Evolutionary conservation across 2,797 vertebrate species (phyloP).

Genomic region (Parotocinclus haroldoi): DNA sequence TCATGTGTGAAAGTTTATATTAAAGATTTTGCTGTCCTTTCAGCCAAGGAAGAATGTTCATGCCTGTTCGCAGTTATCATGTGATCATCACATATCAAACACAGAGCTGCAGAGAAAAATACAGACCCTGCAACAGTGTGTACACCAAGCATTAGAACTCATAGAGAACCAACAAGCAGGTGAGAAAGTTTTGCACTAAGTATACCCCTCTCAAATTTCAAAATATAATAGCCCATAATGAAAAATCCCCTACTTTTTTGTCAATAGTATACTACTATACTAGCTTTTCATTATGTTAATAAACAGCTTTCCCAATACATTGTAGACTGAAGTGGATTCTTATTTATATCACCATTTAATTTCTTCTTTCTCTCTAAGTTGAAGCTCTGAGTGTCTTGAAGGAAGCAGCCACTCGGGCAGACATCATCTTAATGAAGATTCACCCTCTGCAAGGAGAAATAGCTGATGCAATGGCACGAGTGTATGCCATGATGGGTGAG

Average conservation of each 20-base stretch:
- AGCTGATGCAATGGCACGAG: slow-evolving; percentile 80
- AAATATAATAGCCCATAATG: too few species aligned
- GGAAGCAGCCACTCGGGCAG: slow-evolving; percentile 60
- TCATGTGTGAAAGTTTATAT: not conserved
- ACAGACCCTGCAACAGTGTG: slow-evolving; percentile 60
- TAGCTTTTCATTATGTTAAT: too few species aligned
- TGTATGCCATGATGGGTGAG: slow-evolving; percentile 80
- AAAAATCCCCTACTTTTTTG: too few species aligned
- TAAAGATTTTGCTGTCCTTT: not conserved
- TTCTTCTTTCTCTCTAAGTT: slow-evolving; percentile 60
- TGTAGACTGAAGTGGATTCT: too few species aligned
- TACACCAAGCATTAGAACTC: slow-evolving; percentile 66
- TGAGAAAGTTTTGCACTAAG: too few species aligned
- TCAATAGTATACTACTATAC: too few species aligned
- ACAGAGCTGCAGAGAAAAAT: slow-evolving; percentile 59
- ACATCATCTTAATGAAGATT: slow-evolving; percentile 69
- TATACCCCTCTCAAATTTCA: too few species aligned
- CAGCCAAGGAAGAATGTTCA: slow-evolving; percentile 44
- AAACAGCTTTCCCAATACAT: too few species aligned
- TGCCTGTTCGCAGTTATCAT: slow-evolving; percentile 56
- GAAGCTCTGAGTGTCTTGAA: slow-evolving; percentile 68
- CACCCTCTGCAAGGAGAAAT: slow-evolving; percentile 82
- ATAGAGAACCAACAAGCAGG: slow-evolving; percentile 71
- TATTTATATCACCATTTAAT: too few species aligned
- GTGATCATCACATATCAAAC: slow-evolving; percentile 49